phyloP scores from a whole-genome alignment of 2,888 invertebrate genomes.

The Heteropelma amictum region DNA sequence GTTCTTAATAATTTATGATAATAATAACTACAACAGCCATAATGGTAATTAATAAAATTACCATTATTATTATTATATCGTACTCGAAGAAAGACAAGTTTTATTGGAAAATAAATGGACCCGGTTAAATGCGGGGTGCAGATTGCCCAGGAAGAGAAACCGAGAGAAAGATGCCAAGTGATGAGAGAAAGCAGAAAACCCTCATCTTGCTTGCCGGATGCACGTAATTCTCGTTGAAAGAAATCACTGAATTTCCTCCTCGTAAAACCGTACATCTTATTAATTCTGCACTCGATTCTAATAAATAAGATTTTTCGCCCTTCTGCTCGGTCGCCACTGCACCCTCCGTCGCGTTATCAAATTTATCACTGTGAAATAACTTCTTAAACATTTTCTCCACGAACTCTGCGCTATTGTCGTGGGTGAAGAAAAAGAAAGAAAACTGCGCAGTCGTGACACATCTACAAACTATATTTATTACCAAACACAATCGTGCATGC shows the following conservation, averaged over 20 bases:
- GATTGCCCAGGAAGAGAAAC: background rate
- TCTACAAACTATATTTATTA: no score
- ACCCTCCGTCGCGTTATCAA: no score
- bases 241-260: slow-evolving; percentile 30
- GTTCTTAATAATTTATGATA: background rate
- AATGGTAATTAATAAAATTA: no score
- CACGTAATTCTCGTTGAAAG: slow-evolving; percentile 30
- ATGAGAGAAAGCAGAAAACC: background rate
- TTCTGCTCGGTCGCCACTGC: background rate
- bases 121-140: slow-evolving; percentile 13
- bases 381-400: no score
- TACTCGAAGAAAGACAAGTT: slow-evolving; percentile 32
- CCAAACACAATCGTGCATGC: no score
- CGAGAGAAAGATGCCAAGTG: background rate
- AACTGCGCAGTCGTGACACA: no score
- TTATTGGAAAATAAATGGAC: slow-evolving; percentile 41
- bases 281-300: slow-evolving; percentile 5
- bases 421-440: no score
- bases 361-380: no score
- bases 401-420: no score
- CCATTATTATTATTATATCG: slow-evolving; percentile 3
- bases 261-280: slow-evolving; percentile 7
- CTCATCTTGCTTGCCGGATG: background rate
- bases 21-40: no score
- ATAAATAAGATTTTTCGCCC: slow-evolving; percentile 19